Evolutionary conservation across 2,113 vertebrate genomes (phyloP), one percentile per base, ranked within the genome.

Genomic region (Danio rerio): DNA sequence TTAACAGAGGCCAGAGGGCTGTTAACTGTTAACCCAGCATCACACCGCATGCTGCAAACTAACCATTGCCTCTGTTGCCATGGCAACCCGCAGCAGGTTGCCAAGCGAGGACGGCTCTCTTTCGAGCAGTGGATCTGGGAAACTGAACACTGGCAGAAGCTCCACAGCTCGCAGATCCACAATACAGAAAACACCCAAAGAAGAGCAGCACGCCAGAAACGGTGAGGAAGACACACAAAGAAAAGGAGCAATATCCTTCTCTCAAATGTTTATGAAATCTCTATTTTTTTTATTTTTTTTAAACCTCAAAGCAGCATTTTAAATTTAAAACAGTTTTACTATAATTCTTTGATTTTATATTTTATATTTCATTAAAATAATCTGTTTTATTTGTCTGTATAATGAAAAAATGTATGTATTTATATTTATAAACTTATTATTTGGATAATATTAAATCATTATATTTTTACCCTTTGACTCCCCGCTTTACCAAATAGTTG

Each of bases 41-140:
- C 49, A 15, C 12, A 78, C 53, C 69, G 43, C 75, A 75, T 61
- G 8, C 77, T 83, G 81, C 61, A 75, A 49, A 62, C 83, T 88
- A 70, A 87, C 70, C 40, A 55, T 86, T 90, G 92, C 85, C 90
- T 92, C 92, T 97, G 97, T 99, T 98, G 95, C 96, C 93, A 96
- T 99, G 97, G 95, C 94, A 95, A 95, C 96, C 92, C 92, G 81
- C 95, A 98, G 98, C 91, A 94, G 86, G 93, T 96, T 97, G 90
- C 96, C 96, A 78, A 99, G 97, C 78, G 97, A 98, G 88, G 95
- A 93, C 0, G 96, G 96, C 90, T 99, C 98, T 69, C 92, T 97
- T 93, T 94, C 96, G 88, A 99, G 97, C 91, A 93, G 94, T 11
- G 95, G 95, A 88, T 99, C 98, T 2, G 97, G 94, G 85, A 98